These are phyloP conservation scores for Hyaena hyaena DNA, from an alignment of 2,113 vertebrate species.

Conservation along the genomic window DNA sequence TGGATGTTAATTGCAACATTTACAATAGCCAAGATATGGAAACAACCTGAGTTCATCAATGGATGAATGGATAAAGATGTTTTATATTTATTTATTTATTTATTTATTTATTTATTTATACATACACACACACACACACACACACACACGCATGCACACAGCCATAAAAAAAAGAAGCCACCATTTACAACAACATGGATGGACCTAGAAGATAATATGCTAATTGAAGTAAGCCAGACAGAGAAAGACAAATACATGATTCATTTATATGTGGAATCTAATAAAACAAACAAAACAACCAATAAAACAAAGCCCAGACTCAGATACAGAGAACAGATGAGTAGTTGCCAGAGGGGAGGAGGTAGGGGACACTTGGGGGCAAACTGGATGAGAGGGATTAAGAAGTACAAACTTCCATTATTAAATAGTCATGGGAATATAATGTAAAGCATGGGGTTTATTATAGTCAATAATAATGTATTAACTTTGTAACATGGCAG, in stretches of 20 bases:
- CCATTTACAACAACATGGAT: background rate
- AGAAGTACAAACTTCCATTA: background rate
- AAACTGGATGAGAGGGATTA: background rate
- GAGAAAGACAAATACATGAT: background rate
- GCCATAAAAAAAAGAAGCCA: background rate
- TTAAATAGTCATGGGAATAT: background rate
- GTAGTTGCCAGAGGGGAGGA: background rate
- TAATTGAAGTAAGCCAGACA: background rate
- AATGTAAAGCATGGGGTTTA: background rate
- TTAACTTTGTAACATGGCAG: background rate
- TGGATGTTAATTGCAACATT: background rate
- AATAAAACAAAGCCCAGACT: background rate
- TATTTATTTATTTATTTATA: background rate
- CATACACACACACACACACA: too few species aligned
- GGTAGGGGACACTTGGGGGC: fast-evolving
- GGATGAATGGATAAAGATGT: background rate
- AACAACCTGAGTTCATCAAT: background rate
- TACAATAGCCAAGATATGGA: background rate
- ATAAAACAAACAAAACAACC: background rate
- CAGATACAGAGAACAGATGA: background rate
- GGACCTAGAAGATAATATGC: background rate
- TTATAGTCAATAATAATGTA: background rate
- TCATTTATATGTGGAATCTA: background rate
- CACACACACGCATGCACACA: too few species aligned
- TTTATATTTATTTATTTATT: background rate